Percentiles rank a stretch among this genome's conserved stretches.
phyloP scores from a whole-genome alignment of 2,797 vertebrate genomes.

The Fistularia tabacaria region DNA sequence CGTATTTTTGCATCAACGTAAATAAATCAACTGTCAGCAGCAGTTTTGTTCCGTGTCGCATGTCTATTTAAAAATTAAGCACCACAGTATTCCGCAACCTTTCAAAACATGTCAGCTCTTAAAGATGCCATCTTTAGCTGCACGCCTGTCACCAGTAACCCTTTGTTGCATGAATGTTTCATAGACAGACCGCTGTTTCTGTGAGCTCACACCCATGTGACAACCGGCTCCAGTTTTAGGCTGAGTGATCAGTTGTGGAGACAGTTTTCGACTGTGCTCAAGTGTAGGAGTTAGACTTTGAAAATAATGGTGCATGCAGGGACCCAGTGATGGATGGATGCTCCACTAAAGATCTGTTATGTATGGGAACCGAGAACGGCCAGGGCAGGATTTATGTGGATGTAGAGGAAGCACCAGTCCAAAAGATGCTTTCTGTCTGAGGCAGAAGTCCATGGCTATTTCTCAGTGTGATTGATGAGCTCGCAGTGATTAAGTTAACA shows the following conservation, averaged over 20 bases:
- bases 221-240: constrained; percentile 36
- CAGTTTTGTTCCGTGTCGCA: constrained; percentile 18
- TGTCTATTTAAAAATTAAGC: constrained; percentile 29
- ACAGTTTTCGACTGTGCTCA: constrained; percentile 18
- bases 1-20: constrained; percentile 17
- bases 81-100: constrained; percentile 21
- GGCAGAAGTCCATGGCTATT: constrained; percentile 36
- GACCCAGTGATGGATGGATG: constrained; percentile 50
- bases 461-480: constrained; percentile 55
- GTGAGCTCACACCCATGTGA: constrained; percentile 24
- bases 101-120: constrained; percentile 39
- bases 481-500: constrained; percentile 55
- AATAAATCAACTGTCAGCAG: constrained; percentile 35
- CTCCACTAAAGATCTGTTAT: constrained; percentile 50
- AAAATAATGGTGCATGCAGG: constrained; percentile 40
- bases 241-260: constrained; percentile 22
- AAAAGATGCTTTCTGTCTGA: constrained; percentile 45
- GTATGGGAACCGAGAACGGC: constrained; percentile 52
- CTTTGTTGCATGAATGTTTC: constrained; percentile 41
- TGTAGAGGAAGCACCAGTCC: constrained; percentile 29
- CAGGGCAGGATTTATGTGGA: constrained; percentile 45
- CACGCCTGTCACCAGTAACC: constrained; percentile 34
- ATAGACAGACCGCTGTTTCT: constrained; percentile 27
- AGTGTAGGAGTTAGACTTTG: constrained; percentile 37
- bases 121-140: constrained; percentile 37